Evolutionary conservation across 1,140 invertebrate genomes (phyloP).

Genomic region (Calliopsis andreniformis): DNA sequence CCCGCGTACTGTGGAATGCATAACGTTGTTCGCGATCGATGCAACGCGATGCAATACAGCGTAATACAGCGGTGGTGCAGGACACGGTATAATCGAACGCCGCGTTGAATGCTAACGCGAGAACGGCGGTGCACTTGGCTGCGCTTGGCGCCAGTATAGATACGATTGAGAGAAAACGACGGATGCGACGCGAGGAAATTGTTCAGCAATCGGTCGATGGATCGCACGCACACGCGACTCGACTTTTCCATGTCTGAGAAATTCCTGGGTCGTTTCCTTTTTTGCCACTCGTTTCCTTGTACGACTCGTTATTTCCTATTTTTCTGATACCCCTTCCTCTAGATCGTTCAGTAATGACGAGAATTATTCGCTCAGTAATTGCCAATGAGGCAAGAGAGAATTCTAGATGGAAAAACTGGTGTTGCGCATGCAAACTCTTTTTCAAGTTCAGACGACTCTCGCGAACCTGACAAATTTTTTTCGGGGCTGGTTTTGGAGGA

Average conservation of each 20-base stretch:
- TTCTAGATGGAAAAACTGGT: too few species aligned
- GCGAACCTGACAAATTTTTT: too few species aligned
- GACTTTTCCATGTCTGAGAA: neutral
- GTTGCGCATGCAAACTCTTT: too few species aligned
- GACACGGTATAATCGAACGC: constrained; percentile 15
- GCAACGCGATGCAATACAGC: constrained; percentile 39
- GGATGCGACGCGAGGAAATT: constrained; percentile 9
- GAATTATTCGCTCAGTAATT: too few species aligned
- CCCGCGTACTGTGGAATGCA: constrained; percentile 21
- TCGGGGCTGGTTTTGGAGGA: too few species aligned
- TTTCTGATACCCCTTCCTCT: neutral
- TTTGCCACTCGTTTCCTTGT: too few species aligned
- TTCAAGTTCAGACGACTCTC: too few species aligned
- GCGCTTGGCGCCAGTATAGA: constrained; percentile 19
- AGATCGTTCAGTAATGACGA: too few species aligned
- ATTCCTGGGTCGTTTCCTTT: neutral
- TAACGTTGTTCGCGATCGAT: neutral
- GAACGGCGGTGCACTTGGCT: constrained; percentile 1
- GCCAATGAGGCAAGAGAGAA: too few species aligned
- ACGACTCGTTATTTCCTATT: neutral
- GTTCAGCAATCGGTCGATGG: neutral
- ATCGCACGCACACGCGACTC: neutral
- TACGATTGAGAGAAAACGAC: constrained; percentile 18
- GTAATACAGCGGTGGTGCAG: constrained; percentile 16
- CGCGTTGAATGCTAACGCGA: constrained; percentile 39